Base-by-base conservation (phyloP, 2,113 vertebrate species). In the Heliornis fulica region DNA sequence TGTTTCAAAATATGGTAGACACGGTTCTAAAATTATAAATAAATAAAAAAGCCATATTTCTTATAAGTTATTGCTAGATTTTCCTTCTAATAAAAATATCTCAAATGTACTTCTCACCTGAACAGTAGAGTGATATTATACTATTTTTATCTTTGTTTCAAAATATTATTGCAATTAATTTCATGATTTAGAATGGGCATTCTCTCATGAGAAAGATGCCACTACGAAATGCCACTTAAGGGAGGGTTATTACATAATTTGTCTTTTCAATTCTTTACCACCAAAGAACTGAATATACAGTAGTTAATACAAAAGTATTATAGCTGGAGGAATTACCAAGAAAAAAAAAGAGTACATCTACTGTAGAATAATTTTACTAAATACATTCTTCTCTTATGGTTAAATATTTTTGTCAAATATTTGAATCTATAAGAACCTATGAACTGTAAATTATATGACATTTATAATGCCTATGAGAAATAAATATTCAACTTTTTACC, bases 391-490 rank as follows among this genome's bases (percentile, higher is more conserved):
- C 41, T 53, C 40, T n/a, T 53, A 76, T 54, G 8, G 51, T 43
- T 64, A 80, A 74, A 56, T 51, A 48, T 81, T 89, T 86, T 78
- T 96, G 11, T 36, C 71, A 75, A 72, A 56, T 63, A 93, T 32
- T 23, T 79, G 11, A 92, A 40, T 38, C 60, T 65, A 69, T 46
- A 77, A 81, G 83, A 95, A 53, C 3, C 40, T 13, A 72, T 5
- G 15, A 94, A 85, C 11, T 90, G 53, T 32, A 90, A 88, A 83
- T 28, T 1, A 65, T 81, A 43, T 54, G 48, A 89, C 28, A 78
- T 51, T 89, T 75, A n/a, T 19, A 91, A 93, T 87, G 80, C 56
- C 56, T 94, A 74, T 75, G 63, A 68, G 56, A 93, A 88, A 92
- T 50, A 76, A 69, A 84, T 21, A 25, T 64, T 86, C 68, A 90